Conservation (phyloP, 2,888 invertebrate genomes). For the Trisateles emortualis region DNA sequence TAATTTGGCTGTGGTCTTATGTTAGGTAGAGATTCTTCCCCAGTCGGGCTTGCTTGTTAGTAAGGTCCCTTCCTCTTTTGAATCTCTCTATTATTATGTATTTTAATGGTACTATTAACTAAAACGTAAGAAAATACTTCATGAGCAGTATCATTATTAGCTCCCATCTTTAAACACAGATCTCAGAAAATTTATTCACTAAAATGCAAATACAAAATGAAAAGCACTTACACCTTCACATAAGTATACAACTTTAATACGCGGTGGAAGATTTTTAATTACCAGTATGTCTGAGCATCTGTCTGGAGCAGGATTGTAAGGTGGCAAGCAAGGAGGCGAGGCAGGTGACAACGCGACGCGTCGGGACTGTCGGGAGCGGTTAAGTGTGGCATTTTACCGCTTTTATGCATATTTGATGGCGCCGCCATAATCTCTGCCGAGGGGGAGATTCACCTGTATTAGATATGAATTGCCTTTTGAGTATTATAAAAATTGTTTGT, state of each 20-base stretch:
- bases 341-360: conserved; percentile 75
- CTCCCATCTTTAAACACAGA: background rate
- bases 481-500: conserved; percentile 30
- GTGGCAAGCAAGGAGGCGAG: conserved; percentile 28
- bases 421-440: conserved; percentile 84
- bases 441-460: conserved; percentile 59
- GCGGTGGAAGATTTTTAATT: conserved; percentile 83
- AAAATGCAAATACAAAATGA: conserved; percentile 26
- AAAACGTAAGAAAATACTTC: too few relatives aligned
- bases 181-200: background rate
- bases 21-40: too few relatives aligned
- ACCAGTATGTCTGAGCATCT: conserved; percentile 79
- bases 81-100: too few relatives aligned
- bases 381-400: conserved; percentile 86
- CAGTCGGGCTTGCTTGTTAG: too few relatives aligned
- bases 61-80: too few relatives aligned
- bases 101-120: too few relatives aligned
- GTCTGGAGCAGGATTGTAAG: conserved; percentile 63
- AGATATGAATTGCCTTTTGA: conserved; percentile 68
- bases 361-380: conserved; percentile 77
- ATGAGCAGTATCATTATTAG: too few relatives aligned
- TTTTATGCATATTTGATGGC: conserved; percentile 87
- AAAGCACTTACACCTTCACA: conserved; percentile 32
- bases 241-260: conserved; percentile 60
- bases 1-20: too few relatives aligned